Conservation (phyloP, 37 sponge, comb jelly and placozoan genomes). For the Eunapius fragilis region DNA sequence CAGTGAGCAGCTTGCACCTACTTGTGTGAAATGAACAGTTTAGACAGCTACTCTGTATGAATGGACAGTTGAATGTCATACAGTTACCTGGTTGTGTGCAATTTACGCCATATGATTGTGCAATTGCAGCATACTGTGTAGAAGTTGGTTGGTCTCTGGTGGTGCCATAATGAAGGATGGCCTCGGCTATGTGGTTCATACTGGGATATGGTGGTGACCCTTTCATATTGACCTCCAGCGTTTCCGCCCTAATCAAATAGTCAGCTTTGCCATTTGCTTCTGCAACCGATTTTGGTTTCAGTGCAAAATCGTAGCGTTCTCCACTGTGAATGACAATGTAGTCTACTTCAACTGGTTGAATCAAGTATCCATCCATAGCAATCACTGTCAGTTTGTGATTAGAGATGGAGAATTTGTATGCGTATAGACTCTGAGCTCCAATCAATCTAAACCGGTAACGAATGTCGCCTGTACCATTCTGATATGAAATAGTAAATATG, state of each 20-base stretch:
- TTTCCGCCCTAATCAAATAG: slow-evolving; percentile 29
- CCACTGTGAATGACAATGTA: slow-evolving; percentile 56
- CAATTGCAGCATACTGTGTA: neutral
- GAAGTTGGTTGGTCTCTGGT: neutral
- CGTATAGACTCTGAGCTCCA: slow-evolving; percentile 48
- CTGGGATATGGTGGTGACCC: neutral
- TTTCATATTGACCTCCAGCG: slow-evolving; percentile 20
- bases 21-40: slow-evolving; percentile 9
- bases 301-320: slow-evolving; percentile 67
- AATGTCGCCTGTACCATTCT: neutral
- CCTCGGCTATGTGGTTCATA: slow-evolving; percentile 27
- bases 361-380: slow-evolving; percentile 54
- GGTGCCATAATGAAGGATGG: slow-evolving; percentile 35
- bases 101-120: neutral
- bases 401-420: slow-evolving; percentile 55
- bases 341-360: slow-evolving; percentile 45
- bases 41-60: neutral
- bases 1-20: neutral
- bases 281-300: slow-evolving; percentile 20
- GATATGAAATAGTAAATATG: slow-evolving; percentile 6
- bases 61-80: slow-evolving; percentile 36
- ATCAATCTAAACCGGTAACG: slow-evolving; percentile 62
- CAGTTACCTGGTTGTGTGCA: neutral
- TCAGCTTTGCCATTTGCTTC: neutral
- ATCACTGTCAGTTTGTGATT: slow-evolving; percentile 57